Evolutionary conservation across 2,113 vertebrate species (phyloP).

Genomic region (Cryptotis parvus): DNA sequence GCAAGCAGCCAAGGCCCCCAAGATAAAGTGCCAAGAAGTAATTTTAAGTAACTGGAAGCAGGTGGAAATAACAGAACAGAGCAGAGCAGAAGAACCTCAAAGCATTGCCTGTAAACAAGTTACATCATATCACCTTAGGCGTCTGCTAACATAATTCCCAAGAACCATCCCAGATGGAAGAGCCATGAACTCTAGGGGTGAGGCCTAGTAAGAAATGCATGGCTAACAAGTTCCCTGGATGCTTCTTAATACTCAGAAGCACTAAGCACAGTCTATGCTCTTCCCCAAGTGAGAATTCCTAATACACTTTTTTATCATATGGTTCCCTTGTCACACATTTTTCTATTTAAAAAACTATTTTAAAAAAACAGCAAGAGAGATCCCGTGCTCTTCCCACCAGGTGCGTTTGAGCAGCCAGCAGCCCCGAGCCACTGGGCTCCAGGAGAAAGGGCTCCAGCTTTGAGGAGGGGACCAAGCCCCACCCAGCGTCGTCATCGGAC

Average conservation of each 20-base stretch:
- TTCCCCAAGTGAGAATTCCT: slow-evolving; percentile 37
- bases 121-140: background rate
- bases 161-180: background rate
- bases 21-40: background rate
- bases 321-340: slow-evolving; percentile 14
- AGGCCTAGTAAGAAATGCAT: background rate
- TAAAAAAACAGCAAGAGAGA: too few relatives aligned
- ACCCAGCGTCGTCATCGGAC: too few relatives aligned
- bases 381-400: too few relatives aligned
- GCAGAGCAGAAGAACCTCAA: slow-evolving; percentile 18
- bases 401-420: too few relatives aligned
- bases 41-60: background rate
- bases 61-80: background rate
- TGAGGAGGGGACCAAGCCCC: too few relatives aligned
- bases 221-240: slow-evolving; percentile 1
- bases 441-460: too few relatives aligned
- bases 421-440: too few relatives aligned
- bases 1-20: background rate
- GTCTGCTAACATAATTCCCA: background rate
- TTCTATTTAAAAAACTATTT: slow-evolving; percentile 47
- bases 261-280: background rate
- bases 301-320: slow-evolving; percentile 48
- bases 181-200: background rate
- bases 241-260: slow-evolving; percentile 9
- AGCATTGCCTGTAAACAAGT: background rate